phyloP scores from a whole-genome alignment of 2,113 vertebrate species.

The Haemorhous mexicanus region DNA sequence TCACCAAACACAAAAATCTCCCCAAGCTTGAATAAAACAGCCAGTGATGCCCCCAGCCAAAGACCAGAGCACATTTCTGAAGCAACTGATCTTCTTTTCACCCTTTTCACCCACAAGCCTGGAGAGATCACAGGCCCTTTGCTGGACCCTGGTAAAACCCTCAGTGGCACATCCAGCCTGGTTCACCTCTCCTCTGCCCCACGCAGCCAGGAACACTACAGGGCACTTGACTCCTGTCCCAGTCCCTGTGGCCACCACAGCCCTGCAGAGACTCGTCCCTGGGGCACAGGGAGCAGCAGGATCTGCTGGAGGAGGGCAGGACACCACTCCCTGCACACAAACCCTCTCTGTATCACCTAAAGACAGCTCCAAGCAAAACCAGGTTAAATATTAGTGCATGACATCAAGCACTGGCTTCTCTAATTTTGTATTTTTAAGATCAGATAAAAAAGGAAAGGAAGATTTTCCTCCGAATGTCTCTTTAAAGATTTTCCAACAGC shows the following conservation, averaged over 20 bases:
- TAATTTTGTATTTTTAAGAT: neutral
- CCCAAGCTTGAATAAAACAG: neutral
- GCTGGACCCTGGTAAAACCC: neutral
- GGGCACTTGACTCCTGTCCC: neutral
- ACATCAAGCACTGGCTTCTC: neutral
- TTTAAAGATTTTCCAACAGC: conserved; percentile 3
- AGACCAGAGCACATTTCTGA: neutral
- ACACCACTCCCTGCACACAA: neutral
- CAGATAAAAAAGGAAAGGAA: neutral
- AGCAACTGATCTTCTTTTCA: neutral
- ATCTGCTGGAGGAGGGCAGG: neutral
- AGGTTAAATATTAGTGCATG: neutral
- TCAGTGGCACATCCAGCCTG: neutral
- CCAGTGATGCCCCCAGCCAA: neutral
- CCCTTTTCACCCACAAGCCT: neutral
- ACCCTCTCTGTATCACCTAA: neutral
- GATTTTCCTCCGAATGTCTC: neutral
- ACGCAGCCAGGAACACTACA: rapidly evolving
- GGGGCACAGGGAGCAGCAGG: rapidly evolving
- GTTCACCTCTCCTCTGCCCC: neutral
- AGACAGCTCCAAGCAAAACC: neutral
- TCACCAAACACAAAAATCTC: neutral
- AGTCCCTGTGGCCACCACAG: neutral
- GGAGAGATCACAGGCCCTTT: neutral
- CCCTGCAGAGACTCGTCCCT: neutral